phyloP scores from a whole-genome alignment of 1,140 invertebrate genomes.

The Piezodorus guildinii region DNA sequence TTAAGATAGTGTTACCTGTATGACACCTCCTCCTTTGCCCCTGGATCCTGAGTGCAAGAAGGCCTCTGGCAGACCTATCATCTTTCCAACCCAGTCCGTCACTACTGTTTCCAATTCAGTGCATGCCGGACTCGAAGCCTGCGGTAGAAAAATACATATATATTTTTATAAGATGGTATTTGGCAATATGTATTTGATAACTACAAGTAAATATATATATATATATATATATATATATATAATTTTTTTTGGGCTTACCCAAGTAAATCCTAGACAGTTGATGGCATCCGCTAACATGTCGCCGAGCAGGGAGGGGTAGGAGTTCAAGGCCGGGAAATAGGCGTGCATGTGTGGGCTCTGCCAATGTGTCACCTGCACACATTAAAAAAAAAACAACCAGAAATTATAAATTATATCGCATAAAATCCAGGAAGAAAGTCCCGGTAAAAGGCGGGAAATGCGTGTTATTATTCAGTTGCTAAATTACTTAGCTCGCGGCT shows the following conservation, averaged over 20 bases:
- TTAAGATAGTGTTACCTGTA: no score
- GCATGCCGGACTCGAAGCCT: conserved; percentile 89
- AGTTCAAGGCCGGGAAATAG: conserved; percentile 93
- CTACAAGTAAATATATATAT: background rate
- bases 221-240: background rate
- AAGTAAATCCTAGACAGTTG: conserved; percentile 79
- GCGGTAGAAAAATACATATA: background rate
- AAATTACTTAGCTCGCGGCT: no score
- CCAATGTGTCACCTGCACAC: conserved; percentile 83
- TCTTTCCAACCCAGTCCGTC: conserved; percentile 95
- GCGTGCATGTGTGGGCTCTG: conserved; percentile 95
- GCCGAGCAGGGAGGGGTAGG: conserved; percentile 86
- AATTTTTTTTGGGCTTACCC: conserved; percentile 58
- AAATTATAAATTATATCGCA: no score
- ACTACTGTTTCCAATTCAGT: conserved; percentile 94
- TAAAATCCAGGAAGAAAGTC: no score
- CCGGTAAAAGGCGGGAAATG: no score
- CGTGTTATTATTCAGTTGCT: no score
- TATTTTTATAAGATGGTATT: background rate
- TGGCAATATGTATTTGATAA: background rate
- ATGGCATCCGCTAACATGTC: conserved; percentile 94
- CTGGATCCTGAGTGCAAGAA: conserved; percentile 67
- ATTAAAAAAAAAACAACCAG: background rate
- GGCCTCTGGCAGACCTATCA: conserved; percentile 79
- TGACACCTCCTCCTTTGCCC: conserved; percentile 78